Conservation (phyloP, 2,797 vertebrate species). For the Hyperoplus immaculatus region DNA sequence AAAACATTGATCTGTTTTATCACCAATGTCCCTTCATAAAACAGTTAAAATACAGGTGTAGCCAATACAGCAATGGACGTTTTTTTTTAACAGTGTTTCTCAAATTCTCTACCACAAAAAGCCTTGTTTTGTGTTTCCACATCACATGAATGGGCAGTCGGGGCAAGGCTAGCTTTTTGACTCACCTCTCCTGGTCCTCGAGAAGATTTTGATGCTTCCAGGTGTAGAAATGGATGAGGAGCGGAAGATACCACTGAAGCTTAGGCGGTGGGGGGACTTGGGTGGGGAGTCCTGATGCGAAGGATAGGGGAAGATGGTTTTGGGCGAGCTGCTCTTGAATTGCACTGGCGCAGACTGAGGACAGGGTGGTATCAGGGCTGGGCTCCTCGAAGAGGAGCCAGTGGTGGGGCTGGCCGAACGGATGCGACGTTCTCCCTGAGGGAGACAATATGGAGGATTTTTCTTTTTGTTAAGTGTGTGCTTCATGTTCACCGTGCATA, state of each 20-base stretch:
- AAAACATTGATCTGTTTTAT: neutral
- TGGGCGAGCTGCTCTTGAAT: conserved; percentile 89
- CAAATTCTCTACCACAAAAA: neutral
- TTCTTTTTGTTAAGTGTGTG: conserved; percentile 21
- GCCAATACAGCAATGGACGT: no score
- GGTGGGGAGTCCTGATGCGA: conserved; percentile 91
- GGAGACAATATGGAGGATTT: conserved; percentile 42
- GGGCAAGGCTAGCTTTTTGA: conserved; percentile 22
- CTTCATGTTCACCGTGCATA: conserved; percentile 21
- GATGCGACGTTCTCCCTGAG: conserved; percentile 87
- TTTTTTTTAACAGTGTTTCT: neutral
- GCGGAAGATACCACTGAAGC: conserved; percentile 97
- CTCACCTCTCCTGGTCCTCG: conserved; percentile 96
- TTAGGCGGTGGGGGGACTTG: conserved; percentile 96
- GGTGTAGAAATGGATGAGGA: conserved; percentile 91
- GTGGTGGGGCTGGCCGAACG: conserved; percentile 88
- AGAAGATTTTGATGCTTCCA: conserved; percentile 95
- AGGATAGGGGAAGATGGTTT: conserved; percentile 93
- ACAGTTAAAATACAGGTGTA: neutral
- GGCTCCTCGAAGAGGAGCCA: conserved; percentile 85
- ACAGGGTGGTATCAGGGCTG: conserved; percentile 84
- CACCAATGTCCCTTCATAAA: neutral
- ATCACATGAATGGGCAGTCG: neutral
- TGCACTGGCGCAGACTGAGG: conserved; percentile 89
- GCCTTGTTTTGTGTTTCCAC: neutral